These are phyloP conservation scores for Gallinago jamesoni DNA, from an alignment of 2,113 vertebrate species.

Conservation along the genomic window DNA sequence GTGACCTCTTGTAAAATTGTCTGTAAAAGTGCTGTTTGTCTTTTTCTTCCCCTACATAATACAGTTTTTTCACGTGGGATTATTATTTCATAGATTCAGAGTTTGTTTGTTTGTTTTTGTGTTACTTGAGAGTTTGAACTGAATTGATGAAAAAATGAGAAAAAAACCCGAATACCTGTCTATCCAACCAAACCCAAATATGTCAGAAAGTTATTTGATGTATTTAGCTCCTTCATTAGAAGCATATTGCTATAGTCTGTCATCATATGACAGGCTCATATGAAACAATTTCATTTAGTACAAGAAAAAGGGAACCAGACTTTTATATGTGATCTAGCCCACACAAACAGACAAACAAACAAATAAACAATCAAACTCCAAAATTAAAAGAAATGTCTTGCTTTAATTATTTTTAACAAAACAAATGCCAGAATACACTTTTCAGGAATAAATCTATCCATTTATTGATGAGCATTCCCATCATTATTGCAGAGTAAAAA, in stretches of 20 bases:
- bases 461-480: conserved; percentile 47
- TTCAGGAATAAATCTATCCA: conserved; percentile 41
- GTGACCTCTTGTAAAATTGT: not conserved
- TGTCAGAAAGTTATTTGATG: not conserved
- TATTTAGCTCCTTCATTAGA: not conserved
- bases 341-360: not conserved
- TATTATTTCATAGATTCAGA: not conserved
- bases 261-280: not conserved
- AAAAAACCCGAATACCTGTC: not conserved
- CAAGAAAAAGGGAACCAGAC: not conserved
- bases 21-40: conserved; percentile 18
- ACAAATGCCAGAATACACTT: conserved; percentile 41
- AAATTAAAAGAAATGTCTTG: not conserved
- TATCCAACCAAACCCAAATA: not conserved
- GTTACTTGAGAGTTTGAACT: not conserved
- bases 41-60: not conserved
- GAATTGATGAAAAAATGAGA: not conserved
- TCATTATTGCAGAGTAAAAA: not conserved
- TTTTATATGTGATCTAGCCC: not conserved
- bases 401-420: conserved; percentile 48
- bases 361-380: not conserved
- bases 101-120: not conserved
- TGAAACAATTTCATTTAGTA: not conserved
- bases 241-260: not conserved
- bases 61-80: not conserved